Conservation (phyloP, 2,113 vertebrate species). For the Urocolius indicus region DNA sequence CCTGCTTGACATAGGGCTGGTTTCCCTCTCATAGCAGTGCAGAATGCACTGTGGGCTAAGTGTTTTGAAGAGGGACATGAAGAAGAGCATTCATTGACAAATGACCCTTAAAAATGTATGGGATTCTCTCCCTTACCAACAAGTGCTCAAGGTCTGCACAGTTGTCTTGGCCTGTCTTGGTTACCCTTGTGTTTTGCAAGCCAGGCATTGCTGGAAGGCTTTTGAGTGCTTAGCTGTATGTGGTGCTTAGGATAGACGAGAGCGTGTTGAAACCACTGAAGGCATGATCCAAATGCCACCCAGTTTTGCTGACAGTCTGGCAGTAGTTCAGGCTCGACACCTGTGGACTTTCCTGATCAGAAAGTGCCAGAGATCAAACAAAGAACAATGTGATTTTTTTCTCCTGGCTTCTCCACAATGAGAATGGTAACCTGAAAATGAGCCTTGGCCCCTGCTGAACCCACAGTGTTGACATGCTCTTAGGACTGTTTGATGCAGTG, state of each 20-base stretch:
- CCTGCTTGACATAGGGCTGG: neutral
- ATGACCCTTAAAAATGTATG: conserved; percentile 4
- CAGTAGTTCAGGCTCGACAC: neutral
- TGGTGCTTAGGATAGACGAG: neutral
- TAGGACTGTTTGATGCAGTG: neutral
- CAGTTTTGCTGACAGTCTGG: neutral
- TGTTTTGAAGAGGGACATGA: conserved; percentile 27
- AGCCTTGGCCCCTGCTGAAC: neutral
- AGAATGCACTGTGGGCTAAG: neutral
- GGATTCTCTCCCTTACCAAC: neutral
- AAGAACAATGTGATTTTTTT: conserved; percentile 5
- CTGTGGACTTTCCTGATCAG: neutral
- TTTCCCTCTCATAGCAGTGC: neutral
- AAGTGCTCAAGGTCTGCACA: neutral
- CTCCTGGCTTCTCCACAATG: neutral
- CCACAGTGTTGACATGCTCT: neutral
- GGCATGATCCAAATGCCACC: neutral
- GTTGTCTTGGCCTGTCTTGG: neutral
- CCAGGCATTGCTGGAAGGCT: neutral
- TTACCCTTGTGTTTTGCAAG: neutral
- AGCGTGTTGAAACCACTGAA: neutral
- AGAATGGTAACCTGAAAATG: neutral
- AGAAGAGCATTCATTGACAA: conserved; percentile 14
- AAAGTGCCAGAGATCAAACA: neutral
- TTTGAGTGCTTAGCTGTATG: neutral